Base-by-base conservation (phyloP, 2,797 vertebrate species). In the Peromyscus aztecus region DNA sequence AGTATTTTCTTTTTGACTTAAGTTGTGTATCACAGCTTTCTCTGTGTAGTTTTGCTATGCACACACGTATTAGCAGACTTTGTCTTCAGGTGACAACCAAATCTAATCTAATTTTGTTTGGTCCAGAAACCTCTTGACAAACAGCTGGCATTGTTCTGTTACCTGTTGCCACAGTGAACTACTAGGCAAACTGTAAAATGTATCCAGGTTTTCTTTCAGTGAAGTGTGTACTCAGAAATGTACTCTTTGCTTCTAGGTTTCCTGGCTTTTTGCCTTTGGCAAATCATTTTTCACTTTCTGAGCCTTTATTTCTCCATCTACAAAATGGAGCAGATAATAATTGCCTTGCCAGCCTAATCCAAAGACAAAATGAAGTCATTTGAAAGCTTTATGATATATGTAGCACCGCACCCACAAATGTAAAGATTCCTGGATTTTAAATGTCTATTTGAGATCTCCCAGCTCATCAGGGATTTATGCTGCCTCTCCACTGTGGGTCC, bases 71-170 rank as follows among this genome's bases (percentile, higher is more conserved):
- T 82, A 57, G 49, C 63, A 71, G 65, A 71, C 49, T 57, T 81
- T 71, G 77, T 93, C 85, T 96, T 77, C 40, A 92, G 87, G 37
- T 95, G 75, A 49, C 80, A 97, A 89, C 63, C 37, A 37, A 76
- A 6, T 87, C 73, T 95, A 87, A 94, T 55, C 37, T 82, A 61
- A 91, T 91, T 84, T 95, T 84, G 40, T 91, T 84, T 87, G 86
- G 65, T 94, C n/a, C 81, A 43, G 37, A 89, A 95, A 97, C 57
- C 82, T 93, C 59, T 91, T 86, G 52, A 83, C 31, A 75, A 90
- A 77, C 24, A 69, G 34, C 49, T 91, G n/a, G 67, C 86, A 86
- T 67, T 65, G 43, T 59, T n/a, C 67, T 92, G 12, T 52, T 89
- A 95, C 67, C 82, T 91, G 61, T 43, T 95, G 89, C 75, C 73